Conservation (phyloP, 2,888 invertebrate species). For the Napeogenes inachia region DNA sequence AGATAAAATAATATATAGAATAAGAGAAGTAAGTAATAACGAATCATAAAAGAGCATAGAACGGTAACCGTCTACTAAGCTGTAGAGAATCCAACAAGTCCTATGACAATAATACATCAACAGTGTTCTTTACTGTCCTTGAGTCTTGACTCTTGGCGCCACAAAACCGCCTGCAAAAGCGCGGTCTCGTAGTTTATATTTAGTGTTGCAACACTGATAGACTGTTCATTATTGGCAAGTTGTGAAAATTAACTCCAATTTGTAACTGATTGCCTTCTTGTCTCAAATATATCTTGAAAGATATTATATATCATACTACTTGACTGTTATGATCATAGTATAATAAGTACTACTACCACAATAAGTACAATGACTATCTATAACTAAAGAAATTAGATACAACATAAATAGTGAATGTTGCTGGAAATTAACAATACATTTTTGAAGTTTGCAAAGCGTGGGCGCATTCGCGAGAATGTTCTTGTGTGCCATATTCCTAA, state of each 20-base stretch:
- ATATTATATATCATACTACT: too few species aligned
- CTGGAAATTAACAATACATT: constrained; percentile 5
- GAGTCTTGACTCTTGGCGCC: constrained; percentile 62
- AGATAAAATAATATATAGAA: too few species aligned
- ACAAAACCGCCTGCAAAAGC: constrained; percentile 30
- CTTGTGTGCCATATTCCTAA: not conserved
- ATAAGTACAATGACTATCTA: too few species aligned
- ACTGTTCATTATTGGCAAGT: constrained; percentile 53
- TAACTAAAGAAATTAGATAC: too few species aligned
- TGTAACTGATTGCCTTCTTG: constrained; percentile 39
- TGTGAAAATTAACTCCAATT: constrained; percentile 41
- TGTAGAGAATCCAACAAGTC: constrained; percentile 13
- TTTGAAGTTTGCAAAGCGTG: too few species aligned
- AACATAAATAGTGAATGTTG: too few species aligned
- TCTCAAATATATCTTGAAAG: constrained; percentile 14
- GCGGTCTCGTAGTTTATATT: constrained; percentile 42
- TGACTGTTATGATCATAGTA: too few species aligned
- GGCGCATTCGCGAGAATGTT: not conserved
- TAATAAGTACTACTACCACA: too few species aligned
- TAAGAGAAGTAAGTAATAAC: too few species aligned
- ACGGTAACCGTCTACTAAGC: not conserved
- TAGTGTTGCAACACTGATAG: constrained; percentile 41
- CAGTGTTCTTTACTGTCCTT: constrained; percentile 45
- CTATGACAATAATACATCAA: constrained; percentile 28
- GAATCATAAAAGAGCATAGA: too few species aligned